These are phyloP conservation scores for Lithophane leautieri DNA, from an alignment of 2,888 invertebrate species.

Conservation along the genomic window DNA sequence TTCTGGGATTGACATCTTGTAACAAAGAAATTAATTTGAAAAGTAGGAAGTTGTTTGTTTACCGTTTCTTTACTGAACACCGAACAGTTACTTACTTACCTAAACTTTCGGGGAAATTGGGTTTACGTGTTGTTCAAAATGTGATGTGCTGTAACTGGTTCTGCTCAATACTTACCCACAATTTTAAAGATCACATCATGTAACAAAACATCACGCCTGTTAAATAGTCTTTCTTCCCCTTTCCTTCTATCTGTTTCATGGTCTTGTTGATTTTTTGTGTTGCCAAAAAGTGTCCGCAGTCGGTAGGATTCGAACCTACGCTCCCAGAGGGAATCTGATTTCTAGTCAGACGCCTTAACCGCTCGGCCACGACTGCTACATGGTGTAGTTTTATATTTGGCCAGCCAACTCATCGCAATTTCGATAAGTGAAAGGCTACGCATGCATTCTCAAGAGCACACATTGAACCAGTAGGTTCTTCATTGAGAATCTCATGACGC, in stretches of 20 bases:
- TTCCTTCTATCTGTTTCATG: not conserved
- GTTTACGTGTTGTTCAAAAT: not conserved
- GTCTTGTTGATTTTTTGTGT: not conserved
- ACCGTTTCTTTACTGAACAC: not conserved
- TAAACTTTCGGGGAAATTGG: not conserved
- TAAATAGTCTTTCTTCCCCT: not conserved
- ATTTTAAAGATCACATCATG: too few relatives aligned
- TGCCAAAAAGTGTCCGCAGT: conserved; percentile 90
- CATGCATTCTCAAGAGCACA: not conserved
- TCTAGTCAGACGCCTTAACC: conserved; percentile 97
- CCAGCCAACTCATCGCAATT: not conserved
- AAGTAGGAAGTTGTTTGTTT: conserved; percentile 23
- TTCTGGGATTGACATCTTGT: conserved; percentile 37
- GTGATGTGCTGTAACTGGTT: too few relatives aligned
- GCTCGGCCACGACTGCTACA: conserved; percentile 95
- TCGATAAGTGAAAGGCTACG: conserved; percentile 34
- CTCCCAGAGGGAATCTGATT: conserved; percentile 97
- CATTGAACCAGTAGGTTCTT: not conserved
- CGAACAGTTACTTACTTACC: not conserved
- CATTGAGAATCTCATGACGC: not conserved
- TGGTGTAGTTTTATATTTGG: not conserved
- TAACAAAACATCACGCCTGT: not conserved
- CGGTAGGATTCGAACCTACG: conserved; percentile 97
- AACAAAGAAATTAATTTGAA: conserved; percentile 32
- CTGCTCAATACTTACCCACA: too few relatives aligned